phyloP scores from a whole-genome alignment of 2,113 vertebrate genomes.

The Fulmarus glacialis region DNA sequence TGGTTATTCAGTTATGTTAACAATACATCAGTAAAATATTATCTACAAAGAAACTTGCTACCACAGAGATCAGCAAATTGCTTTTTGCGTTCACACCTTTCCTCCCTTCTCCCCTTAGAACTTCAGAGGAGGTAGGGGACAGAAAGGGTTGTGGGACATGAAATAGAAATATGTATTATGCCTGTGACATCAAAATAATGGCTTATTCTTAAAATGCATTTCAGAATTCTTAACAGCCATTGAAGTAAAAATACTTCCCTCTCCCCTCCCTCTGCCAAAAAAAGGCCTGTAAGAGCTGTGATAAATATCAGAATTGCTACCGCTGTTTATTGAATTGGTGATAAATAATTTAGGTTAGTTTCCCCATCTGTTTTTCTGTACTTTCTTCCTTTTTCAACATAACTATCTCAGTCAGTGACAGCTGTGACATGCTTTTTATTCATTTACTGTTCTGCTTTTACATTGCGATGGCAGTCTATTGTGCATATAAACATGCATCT shows the following conservation, averaged over 20 bases:
- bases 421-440: conserved; percentile 33
- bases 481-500: neutral
- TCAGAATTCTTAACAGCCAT: neutral
- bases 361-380: neutral
- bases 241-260: neutral
- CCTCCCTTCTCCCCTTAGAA: neutral
- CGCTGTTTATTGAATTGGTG: neutral
- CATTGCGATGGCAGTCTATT: neutral
- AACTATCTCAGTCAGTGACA: conserved; percentile 8
- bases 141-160: neutral
- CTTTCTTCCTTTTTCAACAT: neutral
- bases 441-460: conserved; percentile 28
- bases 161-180: neutral
- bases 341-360: neutral
- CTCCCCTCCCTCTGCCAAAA: neutral
- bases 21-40: neutral
- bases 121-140: neutral
- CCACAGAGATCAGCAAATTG: neutral
- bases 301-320: neutral
- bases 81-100: neutral
- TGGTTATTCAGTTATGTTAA: neutral
- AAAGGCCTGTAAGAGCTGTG: neutral
- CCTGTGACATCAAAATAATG: neutral
- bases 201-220: neutral
- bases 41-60: neutral